Evolutionary conservation across 2,888 invertebrate species (phyloP).

Genomic region (Xiphydria camelus): DNA sequence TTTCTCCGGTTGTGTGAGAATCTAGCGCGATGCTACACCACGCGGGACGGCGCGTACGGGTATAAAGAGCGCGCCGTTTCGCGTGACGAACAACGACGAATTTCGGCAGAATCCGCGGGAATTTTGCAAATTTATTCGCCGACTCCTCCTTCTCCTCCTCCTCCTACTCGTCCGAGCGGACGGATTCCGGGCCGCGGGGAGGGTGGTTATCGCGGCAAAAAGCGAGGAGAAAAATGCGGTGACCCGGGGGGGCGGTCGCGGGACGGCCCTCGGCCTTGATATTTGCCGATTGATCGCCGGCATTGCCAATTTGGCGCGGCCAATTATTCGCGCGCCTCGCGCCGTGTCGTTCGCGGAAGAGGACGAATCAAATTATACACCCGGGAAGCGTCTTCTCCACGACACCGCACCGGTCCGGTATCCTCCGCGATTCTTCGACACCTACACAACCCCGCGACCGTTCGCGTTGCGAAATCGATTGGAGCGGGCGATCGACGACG

Average conservation of each 20-base stretch:
- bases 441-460: too few relatives aligned
- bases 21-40: too few relatives aligned
- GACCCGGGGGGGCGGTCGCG: not conserved
- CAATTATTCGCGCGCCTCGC: constrained; percentile 48
- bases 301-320: constrained; percentile 53
- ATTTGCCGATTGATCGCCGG: constrained; percentile 55
- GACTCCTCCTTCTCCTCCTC: not conserved
- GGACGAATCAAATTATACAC: constrained; percentile 48
- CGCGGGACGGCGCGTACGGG: too few relatives aligned
- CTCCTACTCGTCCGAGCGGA: not conserved
- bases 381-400: too few relatives aligned
- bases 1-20: too few relatives aligned
- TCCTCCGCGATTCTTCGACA: too few relatives aligned
- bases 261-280: constrained; percentile 37
- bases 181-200: not conserved
- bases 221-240: constrained; percentile 13
- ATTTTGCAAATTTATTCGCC: constrained; percentile 42
- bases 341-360: constrained; percentile 47
- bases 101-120: constrained; percentile 51
- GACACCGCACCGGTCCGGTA: too few relatives aligned
- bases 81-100: constrained; percentile 28
- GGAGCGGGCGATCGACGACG: too few relatives aligned
- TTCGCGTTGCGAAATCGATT: too few relatives aligned
- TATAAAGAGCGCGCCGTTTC: too few relatives aligned
- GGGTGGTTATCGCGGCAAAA: constrained; percentile 7